Evolutionary conservation across 2,888 invertebrate species (phyloP), one percentile per base, ranked within the genome.

Genomic region (Prenolepis imparis): DNA sequence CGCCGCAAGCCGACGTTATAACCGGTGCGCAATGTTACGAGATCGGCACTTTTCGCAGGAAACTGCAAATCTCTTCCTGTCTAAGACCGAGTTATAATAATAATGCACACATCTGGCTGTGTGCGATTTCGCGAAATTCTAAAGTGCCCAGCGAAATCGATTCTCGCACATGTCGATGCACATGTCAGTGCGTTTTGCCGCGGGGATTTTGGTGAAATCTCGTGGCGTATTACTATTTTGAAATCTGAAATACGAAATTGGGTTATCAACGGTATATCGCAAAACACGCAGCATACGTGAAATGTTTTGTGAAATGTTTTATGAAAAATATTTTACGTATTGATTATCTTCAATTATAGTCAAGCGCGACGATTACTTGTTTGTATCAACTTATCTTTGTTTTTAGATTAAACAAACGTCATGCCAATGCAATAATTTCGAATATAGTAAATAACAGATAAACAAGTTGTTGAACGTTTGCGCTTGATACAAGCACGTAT

Each of bases 41-140:
- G 83, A 74, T 83, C 83, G 70, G 85, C 80, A 74, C 77, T 67
- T 81, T 77, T 72, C 72, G 44, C 39, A 77, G 84, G 68, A 77
- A 85, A 66, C 81, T 66, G 57, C 64, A 61, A 70, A 68, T 80
- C 66, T 73, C 63, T 55, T 66, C 61, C 74, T 57, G 68, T 67
- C 68, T 36, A 39, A 59, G 41, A 59, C 24, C 57, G 28, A 59
- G 57, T 78, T 78, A 32, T 78, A 78, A 78, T 68, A 78, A 67
- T 41, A n/a, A n/a, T n/a, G n/a, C n/a, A 3, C 28, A 18, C 28
- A 24, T 52, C n/a, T 44, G 41, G 41, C 18, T 67, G 8, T 41
- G 68, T 32, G 63, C 15, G n/a, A 32, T 75, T 75, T 57, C 21
- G 39, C 75, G 39, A 75, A 74, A 83, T 83, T 87, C 92, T n/a